Evolutionary conservation across 2,113 vertebrate species (phyloP).

Genomic region (Noturus placidus): DNA sequence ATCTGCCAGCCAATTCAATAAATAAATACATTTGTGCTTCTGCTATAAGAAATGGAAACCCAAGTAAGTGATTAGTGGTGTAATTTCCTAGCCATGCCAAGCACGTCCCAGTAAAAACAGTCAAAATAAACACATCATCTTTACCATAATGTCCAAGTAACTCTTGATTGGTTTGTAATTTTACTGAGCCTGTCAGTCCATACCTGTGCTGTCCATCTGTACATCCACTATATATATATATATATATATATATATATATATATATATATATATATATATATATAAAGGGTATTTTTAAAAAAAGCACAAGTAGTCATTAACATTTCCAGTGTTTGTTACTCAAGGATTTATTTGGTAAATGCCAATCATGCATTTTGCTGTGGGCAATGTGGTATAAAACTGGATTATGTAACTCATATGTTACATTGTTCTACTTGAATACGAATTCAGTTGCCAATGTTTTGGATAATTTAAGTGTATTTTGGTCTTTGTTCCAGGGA

Average conservation of each 20-base stretch:
- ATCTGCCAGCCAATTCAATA: slow-evolving; percentile 16
- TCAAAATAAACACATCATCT: slow-evolving; percentile 18
- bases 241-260: no score
- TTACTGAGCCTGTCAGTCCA: not conserved
- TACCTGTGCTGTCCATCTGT: not conserved
- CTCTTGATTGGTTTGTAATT: not conserved
- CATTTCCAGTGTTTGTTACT: not conserved
- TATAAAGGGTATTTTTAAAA: no score
- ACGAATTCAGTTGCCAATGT: not conserved
- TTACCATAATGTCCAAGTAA: slow-evolving; percentile 29
- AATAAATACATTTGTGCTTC: slow-evolving; percentile 3
- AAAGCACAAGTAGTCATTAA: not conserved
- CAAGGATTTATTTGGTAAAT: not conserved
- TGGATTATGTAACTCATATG: not conserved
- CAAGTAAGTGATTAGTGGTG: slow-evolving; percentile 7
- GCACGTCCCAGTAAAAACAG: not conserved
- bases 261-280: no score
- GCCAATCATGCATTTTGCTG: not conserved
- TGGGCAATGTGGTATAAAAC: not conserved
- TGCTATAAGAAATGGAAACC: not conserved
- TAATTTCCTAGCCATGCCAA: slow-evolving; percentile 27
- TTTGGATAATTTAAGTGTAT: not conserved
- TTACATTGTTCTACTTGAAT: not conserved
- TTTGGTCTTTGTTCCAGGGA: not conserved
- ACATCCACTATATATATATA: not conserved